A percentile compares a stretch with the other conserved stretches of the same genome.
Conservation (phyloP, 1,140 invertebrate genomes). For the Aricia agestis region DNA sequence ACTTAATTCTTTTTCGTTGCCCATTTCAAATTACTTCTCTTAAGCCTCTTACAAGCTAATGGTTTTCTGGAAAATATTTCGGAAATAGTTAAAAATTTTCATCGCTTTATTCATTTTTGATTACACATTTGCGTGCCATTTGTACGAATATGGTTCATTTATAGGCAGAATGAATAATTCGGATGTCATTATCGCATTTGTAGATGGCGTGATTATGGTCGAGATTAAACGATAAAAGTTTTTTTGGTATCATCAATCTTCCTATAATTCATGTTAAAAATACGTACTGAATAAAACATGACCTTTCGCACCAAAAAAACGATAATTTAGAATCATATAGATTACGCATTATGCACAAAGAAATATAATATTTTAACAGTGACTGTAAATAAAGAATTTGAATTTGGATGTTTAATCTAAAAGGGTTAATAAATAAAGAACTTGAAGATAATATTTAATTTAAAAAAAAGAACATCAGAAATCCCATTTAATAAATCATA, state of each 20-base stretch:
- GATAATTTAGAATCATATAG: too few relatives aligned
- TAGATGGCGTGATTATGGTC: neutral
- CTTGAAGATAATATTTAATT: too few relatives aligned
- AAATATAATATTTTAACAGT: too few relatives aligned
- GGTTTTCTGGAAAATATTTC: conserved; percentile 20
- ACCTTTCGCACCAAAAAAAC: too few relatives aligned
- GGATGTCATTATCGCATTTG: conserved; percentile 4
- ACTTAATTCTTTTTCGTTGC: conserved; percentile 7
- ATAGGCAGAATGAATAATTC: neutral
- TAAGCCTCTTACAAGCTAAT: conserved; percentile 12
- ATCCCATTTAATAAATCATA: neutral
- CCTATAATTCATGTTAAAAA: neutral
- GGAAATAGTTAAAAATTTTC: conserved; percentile 19
- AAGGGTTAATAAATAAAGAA: too few relatives aligned
- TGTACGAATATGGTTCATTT: conserved; percentile 9
- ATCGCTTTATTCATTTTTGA: conserved; percentile 22
- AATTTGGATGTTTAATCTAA: too few relatives aligned
- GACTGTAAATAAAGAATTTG: too few relatives aligned
- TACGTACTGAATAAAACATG: neutral
- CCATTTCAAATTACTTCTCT: neutral
- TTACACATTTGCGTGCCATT: conserved; percentile 21
- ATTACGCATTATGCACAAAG: too few relatives aligned
- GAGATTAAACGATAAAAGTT: neutral
- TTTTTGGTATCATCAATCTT: neutral
- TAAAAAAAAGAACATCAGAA: too few relatives aligned